Conservation (phyloP, 2,113 vertebrate genomes). For the Glaucomys volans region DNA sequence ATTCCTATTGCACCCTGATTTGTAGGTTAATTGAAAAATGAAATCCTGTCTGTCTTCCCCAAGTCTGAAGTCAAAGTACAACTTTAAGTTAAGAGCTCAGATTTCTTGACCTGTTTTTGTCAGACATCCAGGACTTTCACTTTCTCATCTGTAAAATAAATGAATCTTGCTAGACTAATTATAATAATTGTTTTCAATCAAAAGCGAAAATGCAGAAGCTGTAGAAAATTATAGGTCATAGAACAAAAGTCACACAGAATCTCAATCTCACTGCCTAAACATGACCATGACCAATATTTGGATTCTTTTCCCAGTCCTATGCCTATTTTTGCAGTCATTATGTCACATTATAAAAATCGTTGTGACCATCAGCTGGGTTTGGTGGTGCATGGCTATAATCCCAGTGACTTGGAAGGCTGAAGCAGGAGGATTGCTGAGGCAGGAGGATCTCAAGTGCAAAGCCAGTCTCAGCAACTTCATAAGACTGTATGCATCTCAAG, state of each 20-base stretch:
- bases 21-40: background rate
- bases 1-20: background rate
- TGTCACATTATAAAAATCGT: background rate
- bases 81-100: background rate
- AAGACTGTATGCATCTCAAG: too few species aligned
- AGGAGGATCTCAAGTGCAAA: too few species aligned
- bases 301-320: background rate
- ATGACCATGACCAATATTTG: background rate
- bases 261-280: background rate
- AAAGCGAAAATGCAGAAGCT: background rate
- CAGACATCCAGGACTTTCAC: background rate
- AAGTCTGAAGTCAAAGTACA: constrained; percentile 25
- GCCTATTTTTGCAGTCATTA: constrained; percentile 31
- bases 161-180: background rate
- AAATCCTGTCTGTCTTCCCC: background rate
- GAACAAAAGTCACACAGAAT: constrained; percentile 24
- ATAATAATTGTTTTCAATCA: background rate
- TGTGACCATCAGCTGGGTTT: background rate
- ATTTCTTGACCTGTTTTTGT: background rate
- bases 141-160: constrained; percentile 26
- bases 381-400: too few species aligned
- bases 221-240: background rate
- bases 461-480: too few species aligned
- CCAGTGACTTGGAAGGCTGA: too few species aligned
- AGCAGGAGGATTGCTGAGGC: too few species aligned